Evolutionary conservation across 2,113 vertebrate species (phyloP).

Genomic region (Scophthalmus maximus): DNA sequence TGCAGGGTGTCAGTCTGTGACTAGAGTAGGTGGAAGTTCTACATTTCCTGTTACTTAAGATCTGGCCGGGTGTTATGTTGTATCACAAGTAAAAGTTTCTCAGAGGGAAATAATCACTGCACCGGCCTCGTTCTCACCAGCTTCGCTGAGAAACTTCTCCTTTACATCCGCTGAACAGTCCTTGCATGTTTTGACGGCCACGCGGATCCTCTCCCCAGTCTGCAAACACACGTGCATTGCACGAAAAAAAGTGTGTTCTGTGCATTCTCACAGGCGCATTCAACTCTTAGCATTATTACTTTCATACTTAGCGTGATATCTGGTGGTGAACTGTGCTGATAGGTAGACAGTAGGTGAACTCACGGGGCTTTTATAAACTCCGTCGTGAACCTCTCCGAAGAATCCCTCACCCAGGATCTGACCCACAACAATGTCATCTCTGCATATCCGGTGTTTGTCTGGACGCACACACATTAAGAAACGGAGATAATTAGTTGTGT

Average conservation of each 20-base stretch:
- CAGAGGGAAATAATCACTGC: conserved; percentile 14
- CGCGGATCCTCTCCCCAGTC: conserved; percentile 85
- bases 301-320: not conserved
- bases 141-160: conserved; percentile 96
- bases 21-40: not conserved
- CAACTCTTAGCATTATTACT: not conserved
- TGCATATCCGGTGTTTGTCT: conserved; percentile 81
- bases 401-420: conserved; percentile 93
- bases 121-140: conserved; percentile 78
- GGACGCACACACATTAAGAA: conserved; percentile 11
- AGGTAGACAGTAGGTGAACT: conserved; percentile 62
- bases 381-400: conserved; percentile 94
- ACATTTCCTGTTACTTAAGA: not conserved
- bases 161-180: conserved; percentile 89
- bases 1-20: too few relatives aligned
- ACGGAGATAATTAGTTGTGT: not conserved
- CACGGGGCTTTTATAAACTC: conserved; percentile 89
- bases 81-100: not conserved
- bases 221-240: conserved; percentile 47
- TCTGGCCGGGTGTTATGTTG: not conserved
- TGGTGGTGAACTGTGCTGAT: not conserved
- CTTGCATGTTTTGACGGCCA: conserved; percentile 97
- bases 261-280: not conserved
- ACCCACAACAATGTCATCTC: conserved; percentile 85
- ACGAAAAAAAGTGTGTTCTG: too few relatives aligned